These are phyloP conservation scores for Spatulosminthurus flaviceps DNA, from an alignment of 2,888 invertebrate genomes.

Conservation along the genomic window DNA sequence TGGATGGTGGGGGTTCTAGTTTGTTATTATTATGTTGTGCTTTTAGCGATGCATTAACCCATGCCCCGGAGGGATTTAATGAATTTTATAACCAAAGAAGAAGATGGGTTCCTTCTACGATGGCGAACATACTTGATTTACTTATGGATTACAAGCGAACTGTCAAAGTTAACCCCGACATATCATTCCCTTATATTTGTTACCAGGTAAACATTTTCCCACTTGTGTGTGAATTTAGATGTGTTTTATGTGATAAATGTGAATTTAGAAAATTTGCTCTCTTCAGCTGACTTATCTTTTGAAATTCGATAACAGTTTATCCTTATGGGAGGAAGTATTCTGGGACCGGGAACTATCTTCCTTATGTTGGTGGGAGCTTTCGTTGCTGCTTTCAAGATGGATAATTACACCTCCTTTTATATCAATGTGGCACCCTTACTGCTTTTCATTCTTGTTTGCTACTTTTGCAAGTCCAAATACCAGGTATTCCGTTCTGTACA, in stretches of 20 bases:
- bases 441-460: conserved; percentile 75
- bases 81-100: conserved; percentile 72
- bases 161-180: conserved; percentile 69
- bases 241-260: too few species aligned
- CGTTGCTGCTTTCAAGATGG: conserved; percentile 79
- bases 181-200: conserved; percentile 67
- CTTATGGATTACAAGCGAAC: conserved; percentile 67
- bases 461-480: conserved; percentile 74
- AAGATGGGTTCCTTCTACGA: conserved; percentile 71
- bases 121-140: conserved; percentile 71
- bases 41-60: conserved; percentile 67
- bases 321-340: conserved; percentile 70
- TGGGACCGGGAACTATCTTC: conserved; percentile 85
- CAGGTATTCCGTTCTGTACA: conserved; percentile 72
- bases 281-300: too few species aligned
- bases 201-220: conserved; percentile 65
- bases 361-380: conserved; percentile 85
- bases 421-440: conserved; percentile 76
- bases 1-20: too few species aligned
- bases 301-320: conserved; percentile 42
- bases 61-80: conserved; percentile 70
- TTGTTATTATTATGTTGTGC: too few species aligned
- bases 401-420: conserved; percentile 74
- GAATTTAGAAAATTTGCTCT: too few species aligned
- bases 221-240: too few species aligned